phyloP scores from a whole-genome alignment of 2,888 invertebrate genomes.

The Cosmorhoe ocellata region DNA sequence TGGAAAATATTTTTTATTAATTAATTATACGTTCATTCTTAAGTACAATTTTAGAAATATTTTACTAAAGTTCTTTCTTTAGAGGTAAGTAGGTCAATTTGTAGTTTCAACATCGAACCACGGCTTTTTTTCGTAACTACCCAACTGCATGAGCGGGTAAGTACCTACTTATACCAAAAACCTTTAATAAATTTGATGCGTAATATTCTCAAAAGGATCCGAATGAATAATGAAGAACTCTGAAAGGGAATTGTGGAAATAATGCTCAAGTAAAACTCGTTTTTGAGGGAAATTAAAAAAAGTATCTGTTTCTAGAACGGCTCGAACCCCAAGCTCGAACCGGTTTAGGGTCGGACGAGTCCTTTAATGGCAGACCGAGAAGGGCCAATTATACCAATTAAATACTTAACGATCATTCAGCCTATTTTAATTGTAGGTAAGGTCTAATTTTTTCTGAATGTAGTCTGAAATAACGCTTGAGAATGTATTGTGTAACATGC shows the following conservation, averaged over 20 bases:
- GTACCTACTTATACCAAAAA: too few relatives aligned
- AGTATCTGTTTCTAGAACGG: constrained; percentile 58
- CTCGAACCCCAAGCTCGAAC: too few relatives aligned
- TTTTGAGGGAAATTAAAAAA: constrained; percentile 58
- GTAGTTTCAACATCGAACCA: too few relatives aligned
- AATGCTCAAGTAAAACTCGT: constrained; percentile 63
- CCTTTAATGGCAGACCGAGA: constrained; percentile 69
- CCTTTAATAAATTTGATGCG: too few relatives aligned
- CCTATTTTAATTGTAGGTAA: constrained; percentile 27
- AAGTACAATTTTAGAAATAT: too few relatives aligned
- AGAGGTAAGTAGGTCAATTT: too few relatives aligned
- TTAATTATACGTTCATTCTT: too few relatives aligned
- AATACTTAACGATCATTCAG: constrained; percentile 64
- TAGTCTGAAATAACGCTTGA: constrained; percentile 13
- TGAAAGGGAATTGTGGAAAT: constrained; percentile 61
- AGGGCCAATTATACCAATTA: constrained; percentile 79
- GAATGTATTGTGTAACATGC: constrained; percentile 9
- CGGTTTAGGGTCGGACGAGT: constrained; percentile 48
- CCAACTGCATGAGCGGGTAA: too few relatives aligned
- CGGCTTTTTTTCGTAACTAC: too few relatives aligned
- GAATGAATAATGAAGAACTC: constrained; percentile 69
- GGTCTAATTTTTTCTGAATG: constrained; percentile 15
- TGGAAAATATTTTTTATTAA: too few relatives aligned
- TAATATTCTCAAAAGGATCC: constrained; percentile 60
- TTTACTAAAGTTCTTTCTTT: too few relatives aligned